A percentile compares a stretch with the other conserved stretches of the same genome.
phyloP scores from a whole-genome alignment of 2,113 vertebrate species.

The Telmatochromis sp. region DNA sequence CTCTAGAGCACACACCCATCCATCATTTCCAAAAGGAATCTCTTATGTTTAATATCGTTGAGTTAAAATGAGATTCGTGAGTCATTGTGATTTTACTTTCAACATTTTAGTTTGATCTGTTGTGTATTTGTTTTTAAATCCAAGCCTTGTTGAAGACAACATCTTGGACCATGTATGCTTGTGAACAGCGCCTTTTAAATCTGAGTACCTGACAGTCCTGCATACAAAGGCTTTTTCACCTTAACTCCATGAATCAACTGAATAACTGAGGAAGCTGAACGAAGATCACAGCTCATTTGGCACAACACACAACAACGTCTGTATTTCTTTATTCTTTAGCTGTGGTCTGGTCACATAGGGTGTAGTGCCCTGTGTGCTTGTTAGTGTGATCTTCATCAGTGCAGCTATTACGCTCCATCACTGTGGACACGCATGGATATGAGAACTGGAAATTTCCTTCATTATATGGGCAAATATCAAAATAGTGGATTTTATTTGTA shows the following conservation, averaged over 20 bases:
- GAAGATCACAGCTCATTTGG: background rate
- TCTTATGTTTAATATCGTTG: background rate
- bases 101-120: background rate
- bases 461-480: conserved; percentile 61
- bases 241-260: rapidly evolving
- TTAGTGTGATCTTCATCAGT: background rate
- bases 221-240: background rate
- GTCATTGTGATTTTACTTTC: background rate
- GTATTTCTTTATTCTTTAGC: background rate
- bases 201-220: background rate
- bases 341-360: background rate
- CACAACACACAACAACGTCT: background rate
- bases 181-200: background rate
- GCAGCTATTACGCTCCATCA: background rate
- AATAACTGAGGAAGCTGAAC: background rate
- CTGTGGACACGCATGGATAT: background rate
- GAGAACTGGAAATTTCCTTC: background rate
- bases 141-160: background rate
- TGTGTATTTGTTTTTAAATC: background rate
- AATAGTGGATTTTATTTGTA: conserved; percentile 76
- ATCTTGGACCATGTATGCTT: background rate
- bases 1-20: background rate
- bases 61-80: background rate
- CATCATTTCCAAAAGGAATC: background rate
- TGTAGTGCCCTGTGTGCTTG: rapidly evolving